A percentile compares a stretch with the other conserved stretches of the same genome.
phyloP scores from a whole-genome alignment of 1,140 invertebrate genomes.

The Leucophenga varia region DNA sequence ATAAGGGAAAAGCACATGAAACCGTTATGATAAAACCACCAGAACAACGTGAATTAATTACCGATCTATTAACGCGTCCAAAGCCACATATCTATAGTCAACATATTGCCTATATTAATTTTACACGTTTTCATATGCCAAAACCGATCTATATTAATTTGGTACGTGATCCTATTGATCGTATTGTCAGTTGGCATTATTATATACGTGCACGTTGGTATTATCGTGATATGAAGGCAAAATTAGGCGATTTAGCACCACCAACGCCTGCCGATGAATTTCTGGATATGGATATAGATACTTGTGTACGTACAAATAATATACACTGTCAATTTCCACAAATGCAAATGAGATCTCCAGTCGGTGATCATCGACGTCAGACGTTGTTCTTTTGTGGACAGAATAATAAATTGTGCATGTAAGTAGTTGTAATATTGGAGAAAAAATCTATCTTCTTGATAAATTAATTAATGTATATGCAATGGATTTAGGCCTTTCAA shows the following conservation, averaged over 20 bases:
- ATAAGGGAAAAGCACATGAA: conserved; percentile 80
- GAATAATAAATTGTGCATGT: conserved; percentile 77
- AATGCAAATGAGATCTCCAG: conserved; percentile 77
- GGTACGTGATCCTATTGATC: conserved; percentile 83
- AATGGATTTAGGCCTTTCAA: conserved; percentile 84
- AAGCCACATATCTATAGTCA: conserved; percentile 59
- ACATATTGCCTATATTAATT: conserved; percentile 52
- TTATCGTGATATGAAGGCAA: conserved; percentile 83
- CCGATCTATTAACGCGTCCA: conserved; percentile 56
- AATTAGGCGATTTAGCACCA: conserved; percentile 75
- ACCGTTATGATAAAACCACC: conserved; percentile 74
- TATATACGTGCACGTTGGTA: conserved; percentile 81
- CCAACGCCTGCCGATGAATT: conserved; percentile 80
- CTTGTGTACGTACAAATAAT: conserved; percentile 79
- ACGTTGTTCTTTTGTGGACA: conserved; percentile 89
- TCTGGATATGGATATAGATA: conserved; percentile 87
- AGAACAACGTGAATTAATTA: conserved; percentile 67
- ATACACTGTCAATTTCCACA: conserved; percentile 79
- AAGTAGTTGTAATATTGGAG: too few species aligned
- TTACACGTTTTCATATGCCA: conserved; percentile 69
- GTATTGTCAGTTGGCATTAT: conserved; percentile 90
- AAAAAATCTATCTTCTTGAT: too few species aligned
- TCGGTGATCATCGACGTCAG: conserved; percentile 80
- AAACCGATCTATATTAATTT: conserved; percentile 88
- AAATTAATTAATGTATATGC: too few species aligned